These are phyloP conservation scores for Acronicta psi DNA, from an alignment of 2,888 invertebrate species.

Conservation along the genomic window DNA sequence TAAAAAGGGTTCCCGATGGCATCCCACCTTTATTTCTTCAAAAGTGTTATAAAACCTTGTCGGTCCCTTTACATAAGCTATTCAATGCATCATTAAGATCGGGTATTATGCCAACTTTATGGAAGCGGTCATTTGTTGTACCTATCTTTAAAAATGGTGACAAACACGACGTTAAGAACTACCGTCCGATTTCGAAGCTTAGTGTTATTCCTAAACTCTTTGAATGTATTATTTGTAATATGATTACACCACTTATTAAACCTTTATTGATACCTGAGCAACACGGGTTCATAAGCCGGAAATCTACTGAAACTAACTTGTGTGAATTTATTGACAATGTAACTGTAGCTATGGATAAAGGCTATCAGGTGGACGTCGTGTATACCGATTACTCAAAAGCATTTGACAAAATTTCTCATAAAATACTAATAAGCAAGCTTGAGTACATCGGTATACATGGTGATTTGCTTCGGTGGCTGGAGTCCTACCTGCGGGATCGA, in stretches of 20 bases:
- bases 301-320: constrained; percentile 1
- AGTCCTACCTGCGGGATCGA: constrained; percentile 14
- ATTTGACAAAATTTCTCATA: constrained; percentile 17
- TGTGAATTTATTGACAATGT: constrained; percentile 3
- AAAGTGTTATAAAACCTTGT: constrained; percentile 2
- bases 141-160: neutral
- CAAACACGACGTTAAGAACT: neutral
- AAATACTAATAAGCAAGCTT: constrained; percentile 6
- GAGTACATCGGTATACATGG: constrained; percentile 16
- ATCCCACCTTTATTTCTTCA: constrained; percentile 9
- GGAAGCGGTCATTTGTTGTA: constrained; percentile 10
- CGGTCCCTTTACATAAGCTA: constrained; percentile 8
- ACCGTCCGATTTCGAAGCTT: neutral
- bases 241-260: neutral
- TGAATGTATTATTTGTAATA: neutral
- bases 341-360: constrained; percentile 7
- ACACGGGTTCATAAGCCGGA: neutral
- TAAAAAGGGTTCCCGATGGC: constrained; percentile 6
- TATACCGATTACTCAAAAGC: constrained; percentile 12
- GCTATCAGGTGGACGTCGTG: constrained; percentile 17
- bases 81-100: constrained; percentile 8
- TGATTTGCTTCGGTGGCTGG: constrained; percentile 18
- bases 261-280: neutral
- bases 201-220: neutral
- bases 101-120: constrained; percentile 2